Evolutionary conservation across 2,113 vertebrate genomes (phyloP).

Genomic region (Candoia aspera): DNA sequence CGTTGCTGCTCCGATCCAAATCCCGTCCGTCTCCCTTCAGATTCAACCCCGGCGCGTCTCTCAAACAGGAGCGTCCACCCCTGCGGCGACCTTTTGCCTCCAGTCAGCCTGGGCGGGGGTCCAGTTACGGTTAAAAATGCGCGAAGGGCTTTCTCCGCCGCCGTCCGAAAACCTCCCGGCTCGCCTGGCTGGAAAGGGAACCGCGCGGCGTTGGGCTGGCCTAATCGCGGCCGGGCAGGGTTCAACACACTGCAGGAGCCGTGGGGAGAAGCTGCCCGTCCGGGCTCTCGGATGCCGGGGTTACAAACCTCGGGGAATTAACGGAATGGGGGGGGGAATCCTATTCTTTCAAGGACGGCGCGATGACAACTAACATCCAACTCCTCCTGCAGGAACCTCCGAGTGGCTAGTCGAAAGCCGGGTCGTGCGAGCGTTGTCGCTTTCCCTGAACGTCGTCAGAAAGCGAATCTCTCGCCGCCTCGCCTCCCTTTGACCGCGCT

Average conservation of each 20-base stretch:
- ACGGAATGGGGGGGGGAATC: background rate
- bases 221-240: no score
- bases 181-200: conserved; percentile 10
- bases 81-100: no score
- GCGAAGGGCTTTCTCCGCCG: background rate
- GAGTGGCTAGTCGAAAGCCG: conserved; percentile 33
- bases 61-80: background rate
- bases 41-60: background rate
- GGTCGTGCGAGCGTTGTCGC: background rate
- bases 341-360: conserved; percentile 15
- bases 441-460: conserved; percentile 34
- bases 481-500: conserved; percentile 4
- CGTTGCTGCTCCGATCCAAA: background rate
- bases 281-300: no score
- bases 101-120: background rate
- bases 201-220: background rate
- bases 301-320: conserved; percentile 30
- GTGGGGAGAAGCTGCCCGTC: background rate
- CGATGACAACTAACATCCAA: background rate
- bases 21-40: background rate
- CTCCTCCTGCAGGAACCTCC: conserved; percentile 14
- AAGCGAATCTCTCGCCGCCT: conserved; percentile 18
- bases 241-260: background rate
- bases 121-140: background rate
- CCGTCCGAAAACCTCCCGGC: background rate